Evolutionary conservation across 2,113 vertebrate genomes (phyloP).

Genomic region (Notarius quadriscutis): DNA sequence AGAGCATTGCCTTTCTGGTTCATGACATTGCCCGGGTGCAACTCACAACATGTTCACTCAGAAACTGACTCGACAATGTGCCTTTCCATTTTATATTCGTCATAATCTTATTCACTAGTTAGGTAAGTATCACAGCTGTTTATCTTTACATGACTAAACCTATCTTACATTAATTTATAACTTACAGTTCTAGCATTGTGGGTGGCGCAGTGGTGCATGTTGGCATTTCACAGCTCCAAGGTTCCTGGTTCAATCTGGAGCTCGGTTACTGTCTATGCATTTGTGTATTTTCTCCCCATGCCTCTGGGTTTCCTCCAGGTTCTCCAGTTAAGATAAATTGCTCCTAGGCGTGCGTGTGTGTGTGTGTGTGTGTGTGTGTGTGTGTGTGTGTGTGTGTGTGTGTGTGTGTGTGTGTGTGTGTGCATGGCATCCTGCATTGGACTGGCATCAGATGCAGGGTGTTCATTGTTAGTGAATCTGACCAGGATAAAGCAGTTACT

Average conservation of each 20-base stretch:
- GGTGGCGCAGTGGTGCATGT: neutral
- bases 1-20: neutral
- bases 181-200: neutral
- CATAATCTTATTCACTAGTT: neutral
- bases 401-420: neutral
- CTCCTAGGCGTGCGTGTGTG: neutral
- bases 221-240: neutral
- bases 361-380: neutral
- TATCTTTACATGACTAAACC: neutral
- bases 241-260: neutral
- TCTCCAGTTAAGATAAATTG: neutral
- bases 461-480: neutral
- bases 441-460: neutral
- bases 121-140: neutral
- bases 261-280: neutral
- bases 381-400: neutral
- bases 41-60: neutral
- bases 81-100: neutral
- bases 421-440: neutral
- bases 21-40: neutral
- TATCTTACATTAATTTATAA: slow-evolving; percentile 3
- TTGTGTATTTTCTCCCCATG: neutral
- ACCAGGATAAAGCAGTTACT: neutral
- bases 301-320: neutral
- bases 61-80: neutral